Evolutionary conservation across 2,797 vertebrate species (phyloP).

Genomic region (Danio kyathit): DNA sequence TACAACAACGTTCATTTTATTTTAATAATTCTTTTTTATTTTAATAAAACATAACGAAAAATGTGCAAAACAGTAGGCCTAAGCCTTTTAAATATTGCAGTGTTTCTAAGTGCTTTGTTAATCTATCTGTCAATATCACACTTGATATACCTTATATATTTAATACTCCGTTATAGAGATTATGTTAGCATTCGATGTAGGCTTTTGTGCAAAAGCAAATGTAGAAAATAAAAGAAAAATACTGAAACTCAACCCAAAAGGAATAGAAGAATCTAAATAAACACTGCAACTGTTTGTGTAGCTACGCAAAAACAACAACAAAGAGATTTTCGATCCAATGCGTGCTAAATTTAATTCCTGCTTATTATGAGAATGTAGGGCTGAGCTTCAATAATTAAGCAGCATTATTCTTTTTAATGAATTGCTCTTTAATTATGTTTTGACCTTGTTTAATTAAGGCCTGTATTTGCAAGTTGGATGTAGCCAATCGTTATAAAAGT

Average conservation of each 20-base stretch:
- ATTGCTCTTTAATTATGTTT: not conserved
- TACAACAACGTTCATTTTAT: not conserved
- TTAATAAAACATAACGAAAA: not conserved
- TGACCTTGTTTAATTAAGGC: not conserved
- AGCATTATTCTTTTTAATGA: not conserved
- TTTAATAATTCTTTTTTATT: not conserved
- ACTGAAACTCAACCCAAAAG: not conserved
- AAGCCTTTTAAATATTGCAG: not conserved
- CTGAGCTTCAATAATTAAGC: not conserved
- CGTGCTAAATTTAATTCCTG: not conserved
- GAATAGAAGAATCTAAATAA: not conserved
- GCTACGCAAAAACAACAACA: not conserved
- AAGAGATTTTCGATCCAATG: not conserved
- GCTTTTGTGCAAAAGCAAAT: not conserved
- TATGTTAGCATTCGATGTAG: not conserved
- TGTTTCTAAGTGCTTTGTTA: not conserved
- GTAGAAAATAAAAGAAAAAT: not conserved
- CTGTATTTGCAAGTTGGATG: not conserved
- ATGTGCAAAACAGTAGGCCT: not conserved
- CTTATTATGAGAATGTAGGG: not conserved
- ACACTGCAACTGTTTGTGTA: not conserved
- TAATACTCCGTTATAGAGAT: not conserved
- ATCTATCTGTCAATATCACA: no score
- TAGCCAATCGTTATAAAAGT: not conserved
- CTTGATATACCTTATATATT: not conserved